These are phyloP conservation scores for Cichladusa arquata DNA, from an alignment of 2,113 vertebrate genomes.

Conservation along the genomic window DNA sequence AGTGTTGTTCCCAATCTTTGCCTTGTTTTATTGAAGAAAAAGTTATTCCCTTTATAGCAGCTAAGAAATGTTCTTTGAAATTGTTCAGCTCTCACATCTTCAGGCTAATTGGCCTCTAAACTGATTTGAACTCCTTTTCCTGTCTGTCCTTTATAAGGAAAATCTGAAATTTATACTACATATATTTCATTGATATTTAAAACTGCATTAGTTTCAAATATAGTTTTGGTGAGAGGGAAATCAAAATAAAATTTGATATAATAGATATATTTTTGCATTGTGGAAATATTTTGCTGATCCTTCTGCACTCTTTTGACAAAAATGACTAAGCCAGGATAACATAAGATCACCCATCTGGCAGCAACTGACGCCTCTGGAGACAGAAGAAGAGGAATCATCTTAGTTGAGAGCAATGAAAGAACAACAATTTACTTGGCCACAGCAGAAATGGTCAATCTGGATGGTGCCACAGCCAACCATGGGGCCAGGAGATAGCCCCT, in stretches of 20 bases:
- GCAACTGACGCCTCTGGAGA: rapidly evolving
- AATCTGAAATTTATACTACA: not conserved
- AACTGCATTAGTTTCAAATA: not conserved
- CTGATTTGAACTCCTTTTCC: not conserved
- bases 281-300: not conserved
- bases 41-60: not conserved
- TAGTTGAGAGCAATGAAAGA: not conserved
- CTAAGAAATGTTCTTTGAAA: not conserved
- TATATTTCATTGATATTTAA: not conserved
- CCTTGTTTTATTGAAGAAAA: not conserved
- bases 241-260: not conserved
- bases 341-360: not conserved
- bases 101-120: not conserved
- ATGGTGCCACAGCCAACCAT: rapidly evolving
- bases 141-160: not conserved
- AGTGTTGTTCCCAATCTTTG: not conserved
- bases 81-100: not conserved
- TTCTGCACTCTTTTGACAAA: not conserved
- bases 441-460: not conserved
- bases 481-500: not conserved
- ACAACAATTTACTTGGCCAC: not conserved
- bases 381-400: not conserved
- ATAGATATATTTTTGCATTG: not conserved
- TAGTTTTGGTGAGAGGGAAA: not conserved
- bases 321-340: not conserved